Base-by-base conservation (phyloP, 2,113 vertebrate species). In the Mola mola region DNA sequence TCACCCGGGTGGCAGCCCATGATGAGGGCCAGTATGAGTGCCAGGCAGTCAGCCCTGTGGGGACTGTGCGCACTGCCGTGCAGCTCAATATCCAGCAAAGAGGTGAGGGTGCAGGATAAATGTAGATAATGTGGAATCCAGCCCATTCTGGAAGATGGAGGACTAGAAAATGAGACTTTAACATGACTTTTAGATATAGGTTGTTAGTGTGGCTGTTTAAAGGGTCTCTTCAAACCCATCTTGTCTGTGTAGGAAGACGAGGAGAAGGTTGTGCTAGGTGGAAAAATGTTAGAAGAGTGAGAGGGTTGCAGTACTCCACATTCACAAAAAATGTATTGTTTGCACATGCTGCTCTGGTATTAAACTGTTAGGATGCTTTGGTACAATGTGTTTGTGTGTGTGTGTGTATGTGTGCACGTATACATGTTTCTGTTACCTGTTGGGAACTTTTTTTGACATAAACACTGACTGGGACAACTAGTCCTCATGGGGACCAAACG, bases 1-100 rank as follows among this genome's bases (percentile, higher is more conserved):
- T 99, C 87, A 92, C 93, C 4, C 90, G 89, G 0, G 94, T 98
- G 15, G 96, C 95, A 1, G 90, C 94, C 12, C 96, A 98, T 1
- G 97, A 99, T 46, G 96, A 98, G 83, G 96, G 96, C 37, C 95
- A 98, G 83, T 99, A 98, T 0, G 96, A 99, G 86, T 99, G 97
- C 79, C 97, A 99, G 83, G 97, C 96, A 0, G 93, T 98, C 75
- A 99, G 93, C 83, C 93, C 95, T 6, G 94, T 99, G 0, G 97
- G 97, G 24, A 95, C 95, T 0, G 94, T 94, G 33, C 89, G 78
- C 43, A 73, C 90, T 0, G 60, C 93, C 0, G 94, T 94, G 1
- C 95, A 96, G 61, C 89, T 99, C 68, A 93, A 81, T 0, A 92
- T 99, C 26, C 95, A 96, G 69, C 94, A 95, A 50, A 92, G 94